Conservation (phyloP, 2,797 vertebrate species). For the Danionella dracula region DNA sequence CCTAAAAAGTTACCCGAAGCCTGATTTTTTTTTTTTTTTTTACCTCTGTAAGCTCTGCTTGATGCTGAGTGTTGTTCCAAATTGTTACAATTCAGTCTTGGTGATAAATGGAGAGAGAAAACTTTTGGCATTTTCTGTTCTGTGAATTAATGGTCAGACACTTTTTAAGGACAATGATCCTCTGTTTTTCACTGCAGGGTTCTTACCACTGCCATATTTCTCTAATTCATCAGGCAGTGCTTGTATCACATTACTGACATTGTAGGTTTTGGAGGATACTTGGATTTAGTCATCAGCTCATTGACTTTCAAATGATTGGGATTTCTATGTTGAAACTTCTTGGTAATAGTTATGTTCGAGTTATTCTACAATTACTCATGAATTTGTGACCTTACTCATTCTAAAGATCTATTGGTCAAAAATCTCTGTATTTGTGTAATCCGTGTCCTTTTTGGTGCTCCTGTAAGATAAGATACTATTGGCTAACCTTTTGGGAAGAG, state of each 20-base stretch:
- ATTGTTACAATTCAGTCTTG: neutral
- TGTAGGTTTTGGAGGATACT: neutral
- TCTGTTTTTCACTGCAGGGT: neutral
- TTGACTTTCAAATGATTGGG: constrained; percentile 4
- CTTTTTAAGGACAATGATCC: constrained; percentile 6
- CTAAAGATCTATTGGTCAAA: no score
- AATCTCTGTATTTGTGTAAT: constrained; percentile 44
- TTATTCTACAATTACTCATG: neutral
- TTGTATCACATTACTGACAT: neutral
- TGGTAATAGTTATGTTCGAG: neutral
- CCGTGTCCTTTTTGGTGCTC: no score
- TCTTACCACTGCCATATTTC: neutral
- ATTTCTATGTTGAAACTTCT: neutral
- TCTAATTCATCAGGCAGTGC: neutral
- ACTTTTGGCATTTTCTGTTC: constrained; percentile 13
- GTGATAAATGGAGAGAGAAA: constrained; percentile 1
- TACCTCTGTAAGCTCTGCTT: neutral
- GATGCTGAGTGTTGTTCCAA: neutral
- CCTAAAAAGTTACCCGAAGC: no score
- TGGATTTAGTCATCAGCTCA: constrained; percentile 7
- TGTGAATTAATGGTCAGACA: constrained; percentile 3
- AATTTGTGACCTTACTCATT: neutral
- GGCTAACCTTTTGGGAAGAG: constrained; percentile 53
- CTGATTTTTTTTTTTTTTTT: no score
- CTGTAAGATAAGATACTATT: constrained; percentile 49